Conservation (phyloP, 1,140 invertebrate species). For the Zaprionus tsacasi region DNA sequence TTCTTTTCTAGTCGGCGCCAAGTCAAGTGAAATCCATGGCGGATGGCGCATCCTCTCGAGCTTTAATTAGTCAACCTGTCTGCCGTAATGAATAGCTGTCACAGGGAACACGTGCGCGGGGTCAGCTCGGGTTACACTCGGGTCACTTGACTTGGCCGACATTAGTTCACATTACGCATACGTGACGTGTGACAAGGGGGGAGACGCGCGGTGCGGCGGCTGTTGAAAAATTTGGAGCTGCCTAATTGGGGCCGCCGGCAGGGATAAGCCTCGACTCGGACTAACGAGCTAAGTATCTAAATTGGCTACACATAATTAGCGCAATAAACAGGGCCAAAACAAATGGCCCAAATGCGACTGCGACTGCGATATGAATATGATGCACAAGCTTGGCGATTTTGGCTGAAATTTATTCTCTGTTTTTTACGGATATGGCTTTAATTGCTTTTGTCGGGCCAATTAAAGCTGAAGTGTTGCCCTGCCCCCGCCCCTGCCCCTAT, state of each 20-base stretch:
- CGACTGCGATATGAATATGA: conserved; percentile 26
- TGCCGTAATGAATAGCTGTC: conserved; percentile 17
- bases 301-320: conserved; percentile 22
- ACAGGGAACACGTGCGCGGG: conserved; percentile 3
- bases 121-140: background rate
- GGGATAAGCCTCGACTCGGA: background rate
- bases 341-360: background rate
- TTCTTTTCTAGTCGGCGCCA: background rate
- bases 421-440: background rate
- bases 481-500: background rate
- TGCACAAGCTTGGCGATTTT: background rate
- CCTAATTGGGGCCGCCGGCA: conserved; percentile 22
- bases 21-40: conserved; percentile 1
- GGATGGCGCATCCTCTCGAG: background rate
- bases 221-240: conserved; percentile 5
- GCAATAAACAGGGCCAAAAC: conserved; percentile 29
- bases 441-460: conserved; percentile 19
- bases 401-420: background rate
- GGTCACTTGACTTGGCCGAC: background rate
- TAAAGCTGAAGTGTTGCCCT: conserved; percentile 5
- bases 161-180: conserved; percentile 53
- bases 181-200: conserved; percentile 39
- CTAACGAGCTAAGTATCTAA: conserved; percentile 27
- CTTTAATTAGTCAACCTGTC: conserved; percentile 9
- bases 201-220: background rate